Evolutionary conservation across 2,888 invertebrate species (phyloP).

Genomic region (Parochlus steinenii): DNA sequence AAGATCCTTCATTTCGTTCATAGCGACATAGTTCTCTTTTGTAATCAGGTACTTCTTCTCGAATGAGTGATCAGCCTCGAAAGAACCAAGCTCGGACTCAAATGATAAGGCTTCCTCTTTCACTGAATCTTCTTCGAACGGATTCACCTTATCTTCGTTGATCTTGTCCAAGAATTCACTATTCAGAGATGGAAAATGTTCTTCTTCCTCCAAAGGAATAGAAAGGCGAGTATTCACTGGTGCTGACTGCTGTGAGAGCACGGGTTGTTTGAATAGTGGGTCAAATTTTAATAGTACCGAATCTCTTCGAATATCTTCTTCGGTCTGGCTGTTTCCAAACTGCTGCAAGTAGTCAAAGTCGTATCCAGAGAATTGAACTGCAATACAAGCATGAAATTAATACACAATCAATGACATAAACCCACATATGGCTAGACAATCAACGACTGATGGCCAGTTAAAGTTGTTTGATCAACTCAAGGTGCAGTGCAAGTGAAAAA

Average conservation of each 20-base stretch:
- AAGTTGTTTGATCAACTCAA: no score
- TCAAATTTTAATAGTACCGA: slow-evolving; percentile 9
- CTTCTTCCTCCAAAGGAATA: slow-evolving; percentile 4
- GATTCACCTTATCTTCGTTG: background rate
- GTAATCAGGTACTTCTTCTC: background rate
- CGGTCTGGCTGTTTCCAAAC: no score
- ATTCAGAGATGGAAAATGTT: background rate
- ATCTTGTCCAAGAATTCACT: background rate
- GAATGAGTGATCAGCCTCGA: background rate
- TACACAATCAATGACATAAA: no score
- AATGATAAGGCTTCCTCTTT: no score
- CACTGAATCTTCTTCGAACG: no score
- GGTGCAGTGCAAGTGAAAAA: no score
- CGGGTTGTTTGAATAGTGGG: slow-evolving; percentile 4
- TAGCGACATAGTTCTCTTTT: background rate
- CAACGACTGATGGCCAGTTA: no score
- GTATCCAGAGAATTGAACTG: no score
- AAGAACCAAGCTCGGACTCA: no score
- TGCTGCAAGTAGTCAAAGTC: no score
- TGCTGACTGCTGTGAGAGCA: background rate
- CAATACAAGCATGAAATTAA: no score
- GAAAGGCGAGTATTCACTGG: background rate
- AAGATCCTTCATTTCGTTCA: background rate
- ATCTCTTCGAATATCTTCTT: slow-evolving; percentile 1
- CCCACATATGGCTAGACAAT: no score